Conservation (phyloP, 2,113 vertebrate species). For the mouse (Mus musculus) region DNA sequence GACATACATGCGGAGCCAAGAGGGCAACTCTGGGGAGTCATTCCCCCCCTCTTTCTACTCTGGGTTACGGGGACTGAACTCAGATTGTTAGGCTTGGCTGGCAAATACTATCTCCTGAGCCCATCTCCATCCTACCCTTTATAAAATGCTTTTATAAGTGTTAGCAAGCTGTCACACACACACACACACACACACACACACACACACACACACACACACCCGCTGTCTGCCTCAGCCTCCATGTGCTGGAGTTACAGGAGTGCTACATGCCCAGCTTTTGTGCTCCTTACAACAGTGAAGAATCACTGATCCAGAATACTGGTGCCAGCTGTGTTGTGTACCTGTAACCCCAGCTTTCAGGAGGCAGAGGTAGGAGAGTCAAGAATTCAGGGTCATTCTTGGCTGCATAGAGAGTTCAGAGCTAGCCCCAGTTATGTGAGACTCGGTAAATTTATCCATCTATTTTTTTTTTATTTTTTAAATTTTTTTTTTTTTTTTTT, state of each 20-base stretch:
- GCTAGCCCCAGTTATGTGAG: background rate
- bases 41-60: no score
- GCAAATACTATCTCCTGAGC: background rate
- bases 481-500: no score
- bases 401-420: background rate
- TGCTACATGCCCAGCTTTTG: background rate
- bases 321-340: background rate
- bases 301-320: background rate
- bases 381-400: background rate
- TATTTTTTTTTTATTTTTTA: background rate
- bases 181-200: background rate
- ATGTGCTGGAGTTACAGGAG: background rate
- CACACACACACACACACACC: background rate
- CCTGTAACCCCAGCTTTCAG: background rate
- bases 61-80: background rate
- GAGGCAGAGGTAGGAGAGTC: background rate
- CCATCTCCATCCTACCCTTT: background rate
- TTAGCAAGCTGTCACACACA: no score
- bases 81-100: background rate
- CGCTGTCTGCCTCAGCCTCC: background rate
- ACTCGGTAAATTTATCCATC: background rate
- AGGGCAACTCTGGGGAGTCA: background rate
- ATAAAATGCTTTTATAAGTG: conserved; percentile 17
- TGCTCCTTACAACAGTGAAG: background rate
- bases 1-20: background rate